Evolutionary conservation across 2,113 vertebrate species (phyloP).

Genomic region (Albula goreensis): DNA sequence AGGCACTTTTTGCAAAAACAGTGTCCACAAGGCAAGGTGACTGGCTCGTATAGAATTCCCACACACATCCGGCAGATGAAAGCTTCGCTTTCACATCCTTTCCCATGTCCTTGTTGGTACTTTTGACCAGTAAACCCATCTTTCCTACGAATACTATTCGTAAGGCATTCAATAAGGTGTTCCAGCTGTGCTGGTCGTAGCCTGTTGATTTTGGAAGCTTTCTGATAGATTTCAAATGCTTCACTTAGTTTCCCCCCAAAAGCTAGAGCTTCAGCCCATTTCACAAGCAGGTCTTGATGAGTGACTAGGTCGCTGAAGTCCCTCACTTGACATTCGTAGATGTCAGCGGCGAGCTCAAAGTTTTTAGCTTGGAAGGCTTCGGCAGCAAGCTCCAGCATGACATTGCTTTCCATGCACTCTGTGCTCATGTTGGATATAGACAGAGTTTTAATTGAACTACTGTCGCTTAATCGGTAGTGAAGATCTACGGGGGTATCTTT

Average conservation of each 20-base stretch:
- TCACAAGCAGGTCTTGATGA: constrained; percentile 71
- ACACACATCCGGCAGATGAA: constrained; percentile 78
- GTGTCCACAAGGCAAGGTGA: constrained; percentile 87
- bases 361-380: constrained; percentile 66
- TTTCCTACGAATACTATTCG: constrained; percentile 56
- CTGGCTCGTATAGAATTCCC: constrained; percentile 82
- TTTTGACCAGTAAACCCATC: constrained; percentile 35
- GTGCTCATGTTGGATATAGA: constrained; percentile 49
- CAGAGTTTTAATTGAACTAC: background rate
- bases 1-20: constrained; percentile 85
- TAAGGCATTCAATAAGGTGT: constrained; percentile 74
- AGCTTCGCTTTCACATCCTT: constrained; percentile 51
- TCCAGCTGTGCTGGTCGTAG: constrained; percentile 74
- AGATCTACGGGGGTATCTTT: background rate
- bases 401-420: constrained; percentile 39
- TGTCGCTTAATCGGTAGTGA: background rate
- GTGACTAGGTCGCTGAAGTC: constrained; percentile 45
- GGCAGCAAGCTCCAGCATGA: constrained; percentile 59
- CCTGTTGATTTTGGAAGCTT: constrained; percentile 71
- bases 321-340: constrained; percentile 71
- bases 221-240: constrained; percentile 74
- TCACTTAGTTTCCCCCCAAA: constrained; percentile 71
- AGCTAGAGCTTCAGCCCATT: constrained; percentile 75
- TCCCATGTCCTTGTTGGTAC: background rate
- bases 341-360: constrained; percentile 75